Percentiles rank a stretch among this genome's conserved stretches.
These are phyloP conservation scores for Galemys pyrenaicus DNA, from an alignment of 2,113 vertebrate species.

Conservation along the genomic window DNA sequence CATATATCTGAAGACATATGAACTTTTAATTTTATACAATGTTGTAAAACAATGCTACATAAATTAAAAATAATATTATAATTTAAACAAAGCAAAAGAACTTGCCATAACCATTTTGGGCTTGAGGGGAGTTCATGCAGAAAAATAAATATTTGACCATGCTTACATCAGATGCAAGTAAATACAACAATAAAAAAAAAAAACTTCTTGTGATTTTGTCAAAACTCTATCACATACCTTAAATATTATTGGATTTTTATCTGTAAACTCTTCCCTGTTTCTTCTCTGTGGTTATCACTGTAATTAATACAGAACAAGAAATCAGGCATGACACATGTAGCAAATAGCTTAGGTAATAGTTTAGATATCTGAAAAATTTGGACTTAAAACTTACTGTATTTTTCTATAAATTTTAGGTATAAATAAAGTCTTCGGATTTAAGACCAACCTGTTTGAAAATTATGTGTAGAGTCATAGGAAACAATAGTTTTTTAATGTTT, in stretches of 20 bases:
- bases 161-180: neutral
- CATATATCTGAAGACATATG: no score
- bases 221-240: neutral
- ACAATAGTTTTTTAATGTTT: neutral
- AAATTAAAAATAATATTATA: no score
- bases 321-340: neutral
- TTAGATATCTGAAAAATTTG: neutral
- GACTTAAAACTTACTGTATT: neutral
- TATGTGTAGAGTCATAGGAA: neutral
- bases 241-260: neutral
- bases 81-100: neutral
- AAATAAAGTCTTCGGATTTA: neutral
- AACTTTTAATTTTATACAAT: no score
- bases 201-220: neutral
- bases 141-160: neutral
- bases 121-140: neutral
- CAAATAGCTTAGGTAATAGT: neutral
- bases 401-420: neutral
- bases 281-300: neutral
- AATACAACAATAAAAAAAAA: neutral
- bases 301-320: neutral
- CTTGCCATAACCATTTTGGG: neutral
- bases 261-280: neutral
- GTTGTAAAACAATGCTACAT: no score
- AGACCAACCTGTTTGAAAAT: neutral